Base-by-base conservation (phyloP, 2,113 vertebrate genomes). In the Strix aluco region DNA sequence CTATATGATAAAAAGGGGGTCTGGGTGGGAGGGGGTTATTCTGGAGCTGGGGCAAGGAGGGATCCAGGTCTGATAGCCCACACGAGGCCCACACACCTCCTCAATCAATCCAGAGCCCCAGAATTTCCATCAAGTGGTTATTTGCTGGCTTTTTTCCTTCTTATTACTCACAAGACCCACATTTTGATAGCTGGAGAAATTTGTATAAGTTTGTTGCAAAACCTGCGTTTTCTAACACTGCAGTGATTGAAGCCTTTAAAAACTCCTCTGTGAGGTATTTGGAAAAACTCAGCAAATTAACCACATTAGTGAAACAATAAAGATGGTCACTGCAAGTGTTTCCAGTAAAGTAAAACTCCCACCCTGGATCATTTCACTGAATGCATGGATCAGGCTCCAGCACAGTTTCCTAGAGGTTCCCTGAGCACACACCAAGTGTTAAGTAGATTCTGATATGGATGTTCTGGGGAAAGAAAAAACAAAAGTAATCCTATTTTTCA, bases 81-180 rank as follows among this genome's bases (percentile, higher is more conserved):
- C 63, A 0, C 14, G 36, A 96, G 79, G 62, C 67, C 88, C 26
- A 0, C 52, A 21, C 32, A 72, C 81, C 90, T 92, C 93, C 82
- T 94, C 78, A 96, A 77, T 90, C 63, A 96, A 69, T 87, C 82
- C 91, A 58, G 84, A 87, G 52, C 29, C 8, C 67, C 97, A 88
- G 81, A 84, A 55, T 96, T 96, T 91, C 77, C 86, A 91, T 91
- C 62, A 75, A 89, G 93, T 86, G 94, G 84, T 92, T 93, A 81
- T 83, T 97, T 97, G 92, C 94, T 96, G 92, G 72, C 83, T 96
- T 83, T 97, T 95, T 91, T 91, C 86, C 83, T 87, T 94, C n/a
- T 83, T 83, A 47, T 84, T 96, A 62, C 70, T 97, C 95, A 86
- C 81, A 92, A 94, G 86, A 94, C 82, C 73, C 59, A n/a, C 21